These are phyloP conservation scores for Amblyopsis rosae DNA, from an alignment of 2,113 vertebrate genomes.

Conservation along the genomic window DNA sequence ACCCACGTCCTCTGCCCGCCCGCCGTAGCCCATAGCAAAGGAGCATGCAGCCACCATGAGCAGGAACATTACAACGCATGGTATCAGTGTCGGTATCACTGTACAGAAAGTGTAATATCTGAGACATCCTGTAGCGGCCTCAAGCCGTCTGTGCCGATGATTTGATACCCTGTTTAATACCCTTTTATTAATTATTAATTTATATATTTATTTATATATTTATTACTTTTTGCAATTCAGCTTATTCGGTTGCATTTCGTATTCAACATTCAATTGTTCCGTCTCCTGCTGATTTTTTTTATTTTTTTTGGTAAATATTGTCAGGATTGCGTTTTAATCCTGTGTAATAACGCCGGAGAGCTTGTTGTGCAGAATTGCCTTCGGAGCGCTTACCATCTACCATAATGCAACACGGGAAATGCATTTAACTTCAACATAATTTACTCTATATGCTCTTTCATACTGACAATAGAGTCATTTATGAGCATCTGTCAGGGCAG, in stretches of 20 bases:
- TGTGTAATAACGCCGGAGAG: background rate
- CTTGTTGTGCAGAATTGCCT: background rate
- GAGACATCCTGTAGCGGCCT: constrained; percentile 50
- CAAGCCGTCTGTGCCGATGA: constrained; percentile 16
- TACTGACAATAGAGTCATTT: constrained; percentile 38
- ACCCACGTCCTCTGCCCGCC: constrained; percentile 53
- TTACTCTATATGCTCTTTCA: constrained; percentile 25
- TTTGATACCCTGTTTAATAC: constrained; percentile 2
- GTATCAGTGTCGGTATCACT: constrained; percentile 50
- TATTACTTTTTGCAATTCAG: too few species aligned
- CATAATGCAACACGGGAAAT: constrained; percentile 34
- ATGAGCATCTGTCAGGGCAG: constrained; percentile 30
- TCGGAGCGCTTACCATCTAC: too few species aligned
- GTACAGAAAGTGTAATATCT: constrained; percentile 50
- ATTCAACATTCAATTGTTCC: background rate
- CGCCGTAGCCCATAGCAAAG: constrained; percentile 15
- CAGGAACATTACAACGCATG: constrained; percentile 24
- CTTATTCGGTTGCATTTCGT: too few species aligned
- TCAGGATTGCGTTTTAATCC: background rate
- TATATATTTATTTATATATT: background rate
- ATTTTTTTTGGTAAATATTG: background rate
- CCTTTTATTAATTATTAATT: background rate
- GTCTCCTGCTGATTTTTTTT: background rate
- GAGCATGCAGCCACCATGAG: constrained; percentile 9
- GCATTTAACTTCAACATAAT: constrained; percentile 34